Conservation (phyloP, 2,888 invertebrate species). For the Lochmaea crataegi region DNA sequence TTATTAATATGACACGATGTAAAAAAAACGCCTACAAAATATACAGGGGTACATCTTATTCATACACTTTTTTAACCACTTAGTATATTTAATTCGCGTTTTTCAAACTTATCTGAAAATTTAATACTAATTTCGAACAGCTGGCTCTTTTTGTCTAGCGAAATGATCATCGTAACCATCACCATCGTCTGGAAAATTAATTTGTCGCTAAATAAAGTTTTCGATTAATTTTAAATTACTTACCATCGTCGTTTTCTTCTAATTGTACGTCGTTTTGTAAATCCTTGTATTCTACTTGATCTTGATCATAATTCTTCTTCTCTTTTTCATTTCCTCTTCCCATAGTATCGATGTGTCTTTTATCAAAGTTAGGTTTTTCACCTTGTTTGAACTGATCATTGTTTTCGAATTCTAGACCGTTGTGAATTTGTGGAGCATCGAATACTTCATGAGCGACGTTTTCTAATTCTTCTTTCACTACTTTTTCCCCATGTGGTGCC, state of each 20-base stretch:
- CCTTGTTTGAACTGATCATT: constrained; percentile 46
- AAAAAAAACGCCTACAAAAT: not conserved
- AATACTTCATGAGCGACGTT: constrained; percentile 61
- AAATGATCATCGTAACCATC: constrained; percentile 65
- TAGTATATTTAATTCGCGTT: not conserved
- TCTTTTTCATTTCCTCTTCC: constrained; percentile 50
- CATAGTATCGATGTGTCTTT: constrained; percentile 52
- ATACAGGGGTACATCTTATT: not conserved
- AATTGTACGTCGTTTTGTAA: constrained; percentile 48
- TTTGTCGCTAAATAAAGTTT: not conserved
- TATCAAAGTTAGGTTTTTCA: constrained; percentile 51
- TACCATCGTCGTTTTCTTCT: constrained; percentile 65
- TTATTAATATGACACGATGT: not conserved
- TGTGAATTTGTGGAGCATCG: constrained; percentile 53
- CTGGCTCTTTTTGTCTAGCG: constrained; percentile 66
- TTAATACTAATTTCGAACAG: constrained; percentile 64
- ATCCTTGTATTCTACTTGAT: constrained; percentile 52
- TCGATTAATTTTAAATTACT: constrained; percentile 32
- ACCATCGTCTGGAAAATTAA: constrained; percentile 64
- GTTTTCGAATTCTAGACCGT: constrained; percentile 52
- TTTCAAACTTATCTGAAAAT: not conserved
- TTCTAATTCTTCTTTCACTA: constrained; percentile 51
- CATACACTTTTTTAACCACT: not conserved
- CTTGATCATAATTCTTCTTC: constrained; percentile 53
- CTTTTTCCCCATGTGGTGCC: constrained; percentile 23